These are phyloP conservation scores for Cephalophus harveyi DNA, from an alignment of 2,113 vertebrate species.

Conservation along the genomic window DNA sequence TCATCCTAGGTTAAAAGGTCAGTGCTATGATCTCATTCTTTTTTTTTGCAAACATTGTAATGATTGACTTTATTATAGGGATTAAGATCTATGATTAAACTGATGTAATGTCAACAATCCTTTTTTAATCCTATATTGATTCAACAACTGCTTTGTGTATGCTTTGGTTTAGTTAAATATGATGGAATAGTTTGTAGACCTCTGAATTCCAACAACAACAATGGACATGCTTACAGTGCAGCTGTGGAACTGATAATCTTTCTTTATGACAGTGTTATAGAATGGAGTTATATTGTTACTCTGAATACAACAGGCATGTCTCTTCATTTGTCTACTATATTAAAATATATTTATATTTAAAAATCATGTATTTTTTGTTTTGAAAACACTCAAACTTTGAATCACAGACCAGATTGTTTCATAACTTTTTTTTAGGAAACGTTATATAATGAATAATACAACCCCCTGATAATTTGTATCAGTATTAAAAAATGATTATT, in stretches of 20 bases:
- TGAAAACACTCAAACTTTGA: not conserved
- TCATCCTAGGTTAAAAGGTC: not conserved
- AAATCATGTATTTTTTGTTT: not conserved
- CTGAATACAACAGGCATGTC: not conserved
- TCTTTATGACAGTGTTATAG: not conserved
- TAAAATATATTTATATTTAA: not conserved
- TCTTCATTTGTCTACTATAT: not conserved
- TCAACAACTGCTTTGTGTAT: not conserved
- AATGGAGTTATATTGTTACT: not conserved
- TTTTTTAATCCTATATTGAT: not conserved
- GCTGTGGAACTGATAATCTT: not conserved
- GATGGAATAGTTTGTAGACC: not conserved
- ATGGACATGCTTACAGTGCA: not conserved
- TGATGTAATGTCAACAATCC: not conserved
- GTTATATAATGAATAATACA: not conserved
- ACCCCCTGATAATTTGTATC: not conserved
- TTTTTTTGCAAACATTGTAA: not conserved
- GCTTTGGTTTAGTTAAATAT: not conserved
- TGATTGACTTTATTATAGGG: slow-evolving; percentile 1
- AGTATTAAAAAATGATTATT: not conserved
- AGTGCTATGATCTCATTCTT: not conserved
- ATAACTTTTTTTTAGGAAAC: not conserved
- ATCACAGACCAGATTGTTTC: not conserved
- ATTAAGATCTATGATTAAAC: not conserved
- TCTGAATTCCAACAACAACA: not conserved